A percentile compares a stretch with the other conserved stretches of the same genome.
Evolutionary conservation across 2,797 vertebrate genomes (phyloP).

Genomic region (Gastrophryne carolinensis): DNA sequence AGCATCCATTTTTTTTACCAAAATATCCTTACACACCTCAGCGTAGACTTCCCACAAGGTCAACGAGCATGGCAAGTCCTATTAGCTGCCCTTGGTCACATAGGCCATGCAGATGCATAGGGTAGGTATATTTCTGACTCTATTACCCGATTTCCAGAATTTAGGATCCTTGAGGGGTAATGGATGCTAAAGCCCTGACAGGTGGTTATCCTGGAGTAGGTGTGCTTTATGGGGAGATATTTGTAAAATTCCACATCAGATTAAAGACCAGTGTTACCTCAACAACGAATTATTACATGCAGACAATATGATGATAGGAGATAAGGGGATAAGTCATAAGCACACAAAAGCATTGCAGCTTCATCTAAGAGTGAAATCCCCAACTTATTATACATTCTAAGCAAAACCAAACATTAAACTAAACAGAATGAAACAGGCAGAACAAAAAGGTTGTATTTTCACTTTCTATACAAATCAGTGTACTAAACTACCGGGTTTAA

Average conservation of each 20-base stretch:
- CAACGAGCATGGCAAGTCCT: too few relatives aligned
- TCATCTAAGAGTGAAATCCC: background rate
- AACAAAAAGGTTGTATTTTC: background rate
- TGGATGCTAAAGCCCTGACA: too few relatives aligned
- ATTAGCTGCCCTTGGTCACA: too few relatives aligned
- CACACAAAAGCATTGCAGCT: background rate
- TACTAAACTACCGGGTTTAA: conserved; percentile 17
- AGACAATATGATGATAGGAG: background rate
- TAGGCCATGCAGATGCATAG: too few relatives aligned
- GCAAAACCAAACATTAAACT: background rate
- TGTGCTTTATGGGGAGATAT: too few relatives aligned
- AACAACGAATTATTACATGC: background rate
- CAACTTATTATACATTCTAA: background rate
- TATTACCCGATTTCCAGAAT: too few relatives aligned
- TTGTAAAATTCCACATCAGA: background rate
- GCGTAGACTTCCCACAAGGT: too few relatives aligned
- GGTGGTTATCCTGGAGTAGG: too few relatives aligned
- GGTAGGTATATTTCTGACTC: too few relatives aligned
- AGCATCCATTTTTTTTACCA: too few relatives aligned
- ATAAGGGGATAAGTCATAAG: background rate
- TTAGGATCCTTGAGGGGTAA: too few relatives aligned
- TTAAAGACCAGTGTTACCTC: background rate
- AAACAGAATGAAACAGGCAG: background rate
- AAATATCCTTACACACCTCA: too few relatives aligned
- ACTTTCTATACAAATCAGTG: background rate